A percentile compares a stretch with the other conserved stretches of the same genome.
Evolutionary conservation across 2,113 vertebrate species (phyloP).

Genomic region (Gorilla gorilla): DNA sequence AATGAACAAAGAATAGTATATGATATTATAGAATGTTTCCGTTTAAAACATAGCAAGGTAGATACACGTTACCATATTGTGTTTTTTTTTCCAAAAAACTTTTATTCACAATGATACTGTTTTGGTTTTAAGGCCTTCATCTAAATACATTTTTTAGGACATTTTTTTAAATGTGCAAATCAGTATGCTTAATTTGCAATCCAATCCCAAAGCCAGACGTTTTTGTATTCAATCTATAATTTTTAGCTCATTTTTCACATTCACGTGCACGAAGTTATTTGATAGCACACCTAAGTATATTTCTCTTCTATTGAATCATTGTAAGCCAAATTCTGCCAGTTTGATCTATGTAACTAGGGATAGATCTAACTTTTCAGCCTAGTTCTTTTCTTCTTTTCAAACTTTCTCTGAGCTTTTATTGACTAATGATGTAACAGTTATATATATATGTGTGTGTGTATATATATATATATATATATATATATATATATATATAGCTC

Average conservation of each 20-base stretch:
- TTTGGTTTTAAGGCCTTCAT: background rate
- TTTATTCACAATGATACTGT: background rate
- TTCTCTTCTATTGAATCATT: background rate
- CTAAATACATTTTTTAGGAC: background rate
- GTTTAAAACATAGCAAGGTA: background rate
- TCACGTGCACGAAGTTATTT: background rate
- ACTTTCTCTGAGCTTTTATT: background rate
- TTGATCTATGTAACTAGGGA: background rate
- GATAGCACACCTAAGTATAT: background rate
- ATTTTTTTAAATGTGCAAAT: background rate
- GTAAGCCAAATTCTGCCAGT: background rate
- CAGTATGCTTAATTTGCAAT: background rate
- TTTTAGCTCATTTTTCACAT: background rate
- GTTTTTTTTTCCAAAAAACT: background rate
- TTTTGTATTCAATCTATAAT: background rate
- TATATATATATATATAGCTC: background rate
- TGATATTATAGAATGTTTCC: background rate
- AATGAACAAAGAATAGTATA: background rate
- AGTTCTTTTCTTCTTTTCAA: background rate
- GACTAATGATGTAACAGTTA: background rate
- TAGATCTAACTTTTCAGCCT: background rate
- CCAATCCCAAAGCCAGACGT: background rate
- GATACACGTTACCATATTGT: background rate
- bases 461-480: too few species aligned
- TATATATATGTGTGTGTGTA: background rate